A percentile compares a stretch with the other conserved stretches of the same genome.
Evolutionary conservation across 2,797 vertebrate genomes (phyloP).

Genomic region (Oophaga sylvatica): DNA sequence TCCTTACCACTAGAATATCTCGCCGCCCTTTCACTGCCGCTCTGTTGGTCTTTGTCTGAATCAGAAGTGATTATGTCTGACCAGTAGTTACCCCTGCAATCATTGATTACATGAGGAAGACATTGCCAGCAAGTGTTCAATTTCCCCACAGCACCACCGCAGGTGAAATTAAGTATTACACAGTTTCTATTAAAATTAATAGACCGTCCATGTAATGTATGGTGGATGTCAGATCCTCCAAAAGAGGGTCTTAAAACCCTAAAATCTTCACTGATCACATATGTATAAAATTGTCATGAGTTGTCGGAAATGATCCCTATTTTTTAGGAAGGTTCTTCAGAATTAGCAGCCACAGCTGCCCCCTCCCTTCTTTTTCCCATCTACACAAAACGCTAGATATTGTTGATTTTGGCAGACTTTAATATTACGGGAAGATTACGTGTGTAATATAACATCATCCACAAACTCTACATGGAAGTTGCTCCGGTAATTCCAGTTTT

Average conservation of each 20-base stretch:
- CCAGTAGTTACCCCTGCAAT: neutral
- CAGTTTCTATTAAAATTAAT: neutral
- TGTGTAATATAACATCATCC: constrained; percentile 22
- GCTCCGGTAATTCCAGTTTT: constrained; percentile 24
- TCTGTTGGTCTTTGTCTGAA: no score
- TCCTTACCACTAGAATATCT: no score
- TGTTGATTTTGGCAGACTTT: constrained; percentile 9
- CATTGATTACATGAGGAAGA: neutral
- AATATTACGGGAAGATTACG: constrained; percentile 30
- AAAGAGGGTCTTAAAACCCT: neutral
- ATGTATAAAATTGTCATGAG: neutral
- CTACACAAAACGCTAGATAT: constrained; percentile 10
- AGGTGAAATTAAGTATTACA: neutral
- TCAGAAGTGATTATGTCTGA: no score
- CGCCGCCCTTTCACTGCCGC: no score
- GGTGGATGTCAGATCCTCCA: neutral
- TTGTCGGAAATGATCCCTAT: neutral
- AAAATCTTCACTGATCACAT: neutral
- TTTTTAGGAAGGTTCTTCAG: neutral
- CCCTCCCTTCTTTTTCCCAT: neutral
- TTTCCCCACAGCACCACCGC: neutral
- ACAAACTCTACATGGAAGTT: neutral
- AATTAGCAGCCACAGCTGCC: neutral
- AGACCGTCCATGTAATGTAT: neutral
- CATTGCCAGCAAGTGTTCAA: neutral